Evolutionary conservation across 2,797 vertebrate species (phyloP).

Genomic region (Tympanoctomys barrerae): DNA sequence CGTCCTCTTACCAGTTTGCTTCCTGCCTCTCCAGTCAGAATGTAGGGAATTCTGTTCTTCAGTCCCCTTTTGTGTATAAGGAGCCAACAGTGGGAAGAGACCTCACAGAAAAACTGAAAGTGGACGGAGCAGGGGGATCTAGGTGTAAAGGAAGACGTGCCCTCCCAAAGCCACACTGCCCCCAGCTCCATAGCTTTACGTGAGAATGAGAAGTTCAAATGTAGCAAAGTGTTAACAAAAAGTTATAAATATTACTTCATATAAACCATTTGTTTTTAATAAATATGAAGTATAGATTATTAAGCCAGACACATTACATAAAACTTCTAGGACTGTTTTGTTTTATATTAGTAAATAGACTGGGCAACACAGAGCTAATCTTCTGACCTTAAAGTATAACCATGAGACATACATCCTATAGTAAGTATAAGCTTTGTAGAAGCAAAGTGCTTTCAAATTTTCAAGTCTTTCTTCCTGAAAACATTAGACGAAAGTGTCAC

Average conservation of each 20-base stretch:
- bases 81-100: neutral
- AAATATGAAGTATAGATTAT: neutral
- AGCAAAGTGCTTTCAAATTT: constrained; percentile 20
- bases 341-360: constrained; percentile 8
- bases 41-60: neutral
- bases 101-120: neutral
- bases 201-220: neutral
- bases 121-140: neutral
- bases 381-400: constrained; percentile 32
- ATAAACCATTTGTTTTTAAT: neutral
- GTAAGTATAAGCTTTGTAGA: neutral
- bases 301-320: neutral
- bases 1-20: neutral
- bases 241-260: neutral
- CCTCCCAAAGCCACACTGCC: neutral
- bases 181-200: neutral
- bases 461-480: constrained; percentile 38
- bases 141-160: neutral
- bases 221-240: neutral
- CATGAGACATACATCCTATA: neutral
- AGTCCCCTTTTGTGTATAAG: neutral
- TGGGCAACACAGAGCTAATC: neutral
- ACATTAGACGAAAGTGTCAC: constrained; percentile 7
- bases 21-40: neutral
- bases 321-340: neutral